Percentiles rank a stretch among this genome's conserved stretches.
phyloP scores from a whole-genome alignment of 1,140 invertebrate genomes.

The Pseudobourletiella spinata region DNA sequence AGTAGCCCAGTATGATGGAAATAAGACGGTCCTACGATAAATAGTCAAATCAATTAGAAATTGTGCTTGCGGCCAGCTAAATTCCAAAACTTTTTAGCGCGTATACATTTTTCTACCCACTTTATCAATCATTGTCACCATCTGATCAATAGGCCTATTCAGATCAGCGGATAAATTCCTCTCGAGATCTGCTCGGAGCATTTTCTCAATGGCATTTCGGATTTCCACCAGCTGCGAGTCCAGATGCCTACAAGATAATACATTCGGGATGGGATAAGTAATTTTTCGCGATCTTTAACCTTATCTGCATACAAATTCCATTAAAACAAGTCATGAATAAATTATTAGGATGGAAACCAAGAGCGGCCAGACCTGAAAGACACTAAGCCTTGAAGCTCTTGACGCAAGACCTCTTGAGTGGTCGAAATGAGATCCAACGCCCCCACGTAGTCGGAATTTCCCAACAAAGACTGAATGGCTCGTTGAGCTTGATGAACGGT shows the following conservation, averaged over 20 bases:
- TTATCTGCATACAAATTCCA: too few species aligned
- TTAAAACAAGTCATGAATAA: too few species aligned
- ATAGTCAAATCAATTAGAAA: too few species aligned
- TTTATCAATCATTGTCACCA: conserved; percentile 48
- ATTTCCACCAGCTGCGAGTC: conserved; percentile 70
- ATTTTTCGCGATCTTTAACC: too few species aligned
- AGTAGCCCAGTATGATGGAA: conserved; percentile 39
- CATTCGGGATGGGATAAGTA: too few species aligned
- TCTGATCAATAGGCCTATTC: conserved; percentile 66
- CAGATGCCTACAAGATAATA: conserved; percentile 23
- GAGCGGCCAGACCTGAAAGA: conserved; percentile 27
- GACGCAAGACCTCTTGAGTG: conserved; percentile 79
- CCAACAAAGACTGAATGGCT: conserved; percentile 87
- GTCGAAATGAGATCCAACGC: conserved; percentile 93
- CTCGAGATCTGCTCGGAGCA: conserved; percentile 91
- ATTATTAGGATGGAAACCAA: too few species aligned
- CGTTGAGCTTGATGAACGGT: conserved; percentile 96
- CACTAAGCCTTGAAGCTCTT: conserved; percentile 33
- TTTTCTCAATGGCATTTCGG: conserved; percentile 90
- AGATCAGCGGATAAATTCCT: conserved; percentile 83
- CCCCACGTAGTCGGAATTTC: conserved; percentile 93
- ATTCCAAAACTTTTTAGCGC: background rate
- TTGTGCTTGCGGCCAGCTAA: too few species aligned
- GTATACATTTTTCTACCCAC: too few species aligned
- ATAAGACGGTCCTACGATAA: conserved; percentile 37